Evolutionary conservation across 1,140 invertebrate species (phyloP).

Genomic region (Drosophila pectinifera): DNA sequence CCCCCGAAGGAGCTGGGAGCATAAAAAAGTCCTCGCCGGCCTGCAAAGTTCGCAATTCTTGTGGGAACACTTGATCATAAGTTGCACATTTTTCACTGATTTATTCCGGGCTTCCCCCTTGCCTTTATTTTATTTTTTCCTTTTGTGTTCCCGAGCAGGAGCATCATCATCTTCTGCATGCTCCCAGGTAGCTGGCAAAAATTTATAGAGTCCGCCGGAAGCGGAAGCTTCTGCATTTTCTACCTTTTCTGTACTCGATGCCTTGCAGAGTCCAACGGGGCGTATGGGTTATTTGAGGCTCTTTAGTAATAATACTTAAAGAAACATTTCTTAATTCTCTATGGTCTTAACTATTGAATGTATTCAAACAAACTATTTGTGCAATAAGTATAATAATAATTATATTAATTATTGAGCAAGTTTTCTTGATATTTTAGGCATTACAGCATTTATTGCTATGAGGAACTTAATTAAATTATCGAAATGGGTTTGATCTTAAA

Average conservation of each 20-base stretch:
- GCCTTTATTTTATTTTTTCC: neutral
- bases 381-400: too few species aligned
- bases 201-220: constrained; percentile 61
- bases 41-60: constrained; percentile 79
- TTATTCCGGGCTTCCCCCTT: constrained; percentile 49
- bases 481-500: too few species aligned
- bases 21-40: constrained; percentile 26
- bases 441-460: too few species aligned
- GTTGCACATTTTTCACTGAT: constrained; percentile 79
- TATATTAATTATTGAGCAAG: too few species aligned
- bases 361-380: too few species aligned
- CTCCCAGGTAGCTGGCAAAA: constrained; percentile 43
- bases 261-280: neutral
- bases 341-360: too few species aligned
- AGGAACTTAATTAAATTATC: too few species aligned
- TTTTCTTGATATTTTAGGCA: too few species aligned
- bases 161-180: constrained; percentile 42
- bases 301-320: too few species aligned
- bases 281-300: too few species aligned
- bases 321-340: too few species aligned
- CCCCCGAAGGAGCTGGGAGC: neutral
- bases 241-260: constrained; percentile 2
- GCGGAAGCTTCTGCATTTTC: constrained; percentile 24
- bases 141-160: neutral
- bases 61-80: constrained; percentile 83